These are phyloP conservation scores for Brachirus orientalis DNA, from an alignment of 2,113 vertebrate genomes.

Conservation along the genomic window DNA sequence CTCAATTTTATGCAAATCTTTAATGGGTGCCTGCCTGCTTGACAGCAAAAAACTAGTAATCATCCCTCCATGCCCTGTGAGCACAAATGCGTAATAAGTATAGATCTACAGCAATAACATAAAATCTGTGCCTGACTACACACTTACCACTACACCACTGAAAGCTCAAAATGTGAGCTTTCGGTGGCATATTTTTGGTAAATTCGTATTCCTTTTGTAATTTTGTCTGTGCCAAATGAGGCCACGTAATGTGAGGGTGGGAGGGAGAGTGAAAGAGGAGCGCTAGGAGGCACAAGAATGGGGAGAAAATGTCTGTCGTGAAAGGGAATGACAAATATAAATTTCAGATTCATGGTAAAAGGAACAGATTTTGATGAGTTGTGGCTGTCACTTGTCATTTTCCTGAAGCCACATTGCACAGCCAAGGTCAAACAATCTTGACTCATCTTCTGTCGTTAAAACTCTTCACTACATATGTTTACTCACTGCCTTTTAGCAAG, in stretches of 20 bases:
- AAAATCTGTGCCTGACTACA: slow-evolving; percentile 37
- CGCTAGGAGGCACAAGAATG: neutral
- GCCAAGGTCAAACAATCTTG: slow-evolving; percentile 44
- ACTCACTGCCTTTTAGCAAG: slow-evolving; percentile 40
- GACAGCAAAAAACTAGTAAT: slow-evolving; percentile 59
- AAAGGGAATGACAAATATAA: slow-evolving; percentile 37
- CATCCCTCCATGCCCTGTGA: slow-evolving; percentile 57
- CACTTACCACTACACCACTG: too few species aligned
- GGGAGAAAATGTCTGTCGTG: slow-evolving; percentile 45
- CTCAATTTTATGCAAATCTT: slow-evolving; percentile 59
- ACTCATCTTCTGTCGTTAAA: slow-evolving; percentile 41
- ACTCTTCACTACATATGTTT: slow-evolving; percentile 39
- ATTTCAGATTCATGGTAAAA: slow-evolving; percentile 40
- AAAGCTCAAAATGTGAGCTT: slow-evolving; percentile 35
- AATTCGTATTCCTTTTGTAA: slow-evolving; percentile 37
- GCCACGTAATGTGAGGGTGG: slow-evolving; percentile 32
- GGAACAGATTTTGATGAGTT: slow-evolving; percentile 3
- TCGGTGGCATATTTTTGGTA: slow-evolving; percentile 12
- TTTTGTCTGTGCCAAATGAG: slow-evolving; percentile 59
- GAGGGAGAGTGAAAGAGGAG: neutral
- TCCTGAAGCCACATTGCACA: neutral
- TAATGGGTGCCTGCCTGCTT: slow-evolving; percentile 54
- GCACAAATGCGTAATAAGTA: slow-evolving; percentile 71
- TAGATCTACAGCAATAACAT: slow-evolving; percentile 66
- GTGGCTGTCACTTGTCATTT: slow-evolving; percentile 42